Evolutionary conservation across 1,140 invertebrate genomes (phyloP).

Genomic region (Pantala flavescens): DNA sequence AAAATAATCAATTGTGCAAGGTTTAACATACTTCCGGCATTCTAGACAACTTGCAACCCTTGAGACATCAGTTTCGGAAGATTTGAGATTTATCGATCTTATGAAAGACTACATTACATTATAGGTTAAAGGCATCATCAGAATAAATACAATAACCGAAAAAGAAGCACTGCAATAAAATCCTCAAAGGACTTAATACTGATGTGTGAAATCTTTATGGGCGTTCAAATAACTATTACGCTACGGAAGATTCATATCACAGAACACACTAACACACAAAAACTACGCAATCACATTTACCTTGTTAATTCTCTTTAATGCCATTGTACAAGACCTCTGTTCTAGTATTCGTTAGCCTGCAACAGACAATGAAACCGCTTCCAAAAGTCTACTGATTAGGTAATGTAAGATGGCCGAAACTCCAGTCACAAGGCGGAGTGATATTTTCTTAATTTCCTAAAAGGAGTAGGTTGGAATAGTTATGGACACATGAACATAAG

Average conservation of each 20-base stretch:
- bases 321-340: background rate
- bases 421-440: conserved; percentile 2
- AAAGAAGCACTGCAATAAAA: background rate
- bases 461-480: background rate
- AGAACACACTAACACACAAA: background rate
- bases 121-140: too few species aligned
- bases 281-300: background rate
- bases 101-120: too few species aligned
- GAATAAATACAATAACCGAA: too few species aligned
- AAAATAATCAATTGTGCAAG: background rate
- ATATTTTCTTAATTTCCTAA: background rate
- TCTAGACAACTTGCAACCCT: background rate
- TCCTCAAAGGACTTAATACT: background rate
- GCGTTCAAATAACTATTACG: background rate
- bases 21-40: background rate
- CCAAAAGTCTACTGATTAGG: conserved; percentile 9
- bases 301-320: background rate
- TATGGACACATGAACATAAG: too few species aligned
- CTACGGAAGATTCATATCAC: background rate
- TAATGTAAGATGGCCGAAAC: conserved; percentile 5
- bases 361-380: conserved; percentile 1
- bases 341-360: background rate
- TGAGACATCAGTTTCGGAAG: too few species aligned
- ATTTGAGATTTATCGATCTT: too few species aligned
- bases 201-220: background rate